Evolutionary conservation across 2,113 vertebrate genomes (phyloP).

Genomic region (Trogon surrucura): DNA sequence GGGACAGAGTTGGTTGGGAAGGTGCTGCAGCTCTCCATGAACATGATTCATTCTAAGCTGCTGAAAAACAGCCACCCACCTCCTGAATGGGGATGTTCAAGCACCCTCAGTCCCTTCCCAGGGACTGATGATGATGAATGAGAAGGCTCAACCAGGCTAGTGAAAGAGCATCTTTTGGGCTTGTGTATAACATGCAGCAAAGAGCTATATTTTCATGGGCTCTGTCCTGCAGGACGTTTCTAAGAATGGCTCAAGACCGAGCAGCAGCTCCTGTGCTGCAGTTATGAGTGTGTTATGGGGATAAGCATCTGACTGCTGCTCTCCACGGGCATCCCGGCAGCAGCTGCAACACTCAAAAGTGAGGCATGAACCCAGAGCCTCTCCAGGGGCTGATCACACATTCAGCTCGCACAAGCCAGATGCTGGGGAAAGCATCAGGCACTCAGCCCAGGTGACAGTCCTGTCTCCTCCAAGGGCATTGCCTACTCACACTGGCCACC

Average conservation of each 20-base stretch:
- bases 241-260: background rate
- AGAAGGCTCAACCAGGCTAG: background rate
- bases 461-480: fast-evolving
- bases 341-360: background rate
- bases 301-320: background rate
- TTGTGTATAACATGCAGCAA: background rate
- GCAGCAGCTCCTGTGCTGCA: background rate
- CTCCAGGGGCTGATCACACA: background rate
- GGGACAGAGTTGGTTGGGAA: background rate
- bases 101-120: background rate
- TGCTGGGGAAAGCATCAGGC: background rate
- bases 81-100: background rate
- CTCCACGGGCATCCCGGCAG: background rate
- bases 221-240: background rate
- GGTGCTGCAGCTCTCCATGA: background rate
- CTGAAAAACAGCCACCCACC: background rate
- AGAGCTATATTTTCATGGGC: background rate
- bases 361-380: background rate
- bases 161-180: background rate
- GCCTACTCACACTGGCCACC: slow-evolving; percentile 86
- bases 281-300: background rate
- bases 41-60: background rate
- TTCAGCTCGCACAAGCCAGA: background rate
- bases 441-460: background rate
- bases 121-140: background rate